Base-by-base conservation (phyloP, 2,113 vertebrate genomes). In the Menidia beryllina region DNA sequence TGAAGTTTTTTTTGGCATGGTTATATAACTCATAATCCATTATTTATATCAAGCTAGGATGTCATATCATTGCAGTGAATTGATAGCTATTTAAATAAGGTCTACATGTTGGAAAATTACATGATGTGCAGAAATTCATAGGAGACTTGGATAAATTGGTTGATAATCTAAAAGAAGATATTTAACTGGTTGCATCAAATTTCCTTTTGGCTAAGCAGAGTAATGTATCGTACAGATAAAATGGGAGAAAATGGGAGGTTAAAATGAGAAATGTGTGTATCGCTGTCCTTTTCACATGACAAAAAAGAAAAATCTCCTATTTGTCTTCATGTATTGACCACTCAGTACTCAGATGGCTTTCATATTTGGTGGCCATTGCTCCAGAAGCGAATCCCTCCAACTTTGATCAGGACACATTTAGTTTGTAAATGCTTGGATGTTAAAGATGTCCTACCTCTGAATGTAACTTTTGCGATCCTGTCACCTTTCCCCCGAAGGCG, bases 391-490 rank as follows among this genome's bases (percentile, higher is more conserved):
- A 7, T 45, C 41, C 13, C 4, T 41, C 3, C 7, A 45, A 45
- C 41, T 45, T 45, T 45, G 15, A 43, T 43, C 53, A 10, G 9
- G 20, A 19, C 51, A 49, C 34, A 15, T 43, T 15, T 5, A 17
- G 41, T 43, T 43, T 43, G 7, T 17, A 52, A 7, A 49, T 26
- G 25, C 50, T 64, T 3, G 3, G 2, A 9, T 23, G 20, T 4
- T 10, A 23, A 62, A 48, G 0, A 4, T 19, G 8, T 36, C 82
- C 25, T 95, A 97, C 96, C 96, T 96, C 96, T 91, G 89, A 97
- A 97, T 39, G 94, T 93, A 83, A 97, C 95, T 95, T 96, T 97
- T 84, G 95, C 94, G 53, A 97, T 93, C 82, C 95, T 80, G 88
- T 97, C 96, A 2, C 93, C 91, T 86, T 84, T 96, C 55, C 95